These are phyloP conservation scores for Ptychoptera albimana DNA, from an alignment of 2,888 invertebrate species.

Conservation along the genomic window DNA sequence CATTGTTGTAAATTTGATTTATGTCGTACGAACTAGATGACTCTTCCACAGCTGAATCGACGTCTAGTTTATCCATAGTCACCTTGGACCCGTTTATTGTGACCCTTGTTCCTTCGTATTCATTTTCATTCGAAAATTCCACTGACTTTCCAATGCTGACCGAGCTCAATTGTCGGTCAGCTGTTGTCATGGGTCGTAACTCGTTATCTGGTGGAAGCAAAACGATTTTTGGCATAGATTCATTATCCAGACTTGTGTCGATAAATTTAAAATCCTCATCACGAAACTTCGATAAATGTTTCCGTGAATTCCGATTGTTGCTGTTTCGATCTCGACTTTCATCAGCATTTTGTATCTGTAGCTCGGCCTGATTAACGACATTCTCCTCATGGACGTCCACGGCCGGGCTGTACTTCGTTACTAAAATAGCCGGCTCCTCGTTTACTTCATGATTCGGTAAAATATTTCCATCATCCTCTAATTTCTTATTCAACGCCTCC, in stretches of 20 bases:
- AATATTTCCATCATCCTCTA: too few relatives aligned
- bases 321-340: too few relatives aligned
- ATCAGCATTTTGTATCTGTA: too few relatives aligned
- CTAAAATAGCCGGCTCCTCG: too few relatives aligned
- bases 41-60: slow-evolving; percentile 11
- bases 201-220: slow-evolving; percentile 5
- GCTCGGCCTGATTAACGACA: too few relatives aligned
- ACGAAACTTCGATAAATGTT: background rate
- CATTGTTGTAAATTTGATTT: slow-evolving; percentile 11
- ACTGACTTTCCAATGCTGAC: slow-evolving; percentile 5
- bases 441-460: too few relatives aligned
- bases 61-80: background rate
- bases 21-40: slow-evolving; percentile 11
- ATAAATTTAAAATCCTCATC: slow-evolving; percentile 25
- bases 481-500: background rate
- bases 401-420: too few relatives aligned
- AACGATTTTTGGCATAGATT: slow-evolving; percentile 16
- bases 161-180: slow-evolving; percentile 3
- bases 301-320: background rate
- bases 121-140: slow-evolving; percentile 4
- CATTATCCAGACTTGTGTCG: slow-evolving; percentile 24
- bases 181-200: background rate
- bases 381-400: too few relatives aligned
- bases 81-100: background rate
- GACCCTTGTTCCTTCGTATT: background rate